Evolutionary conservation across 2,113 vertebrate genomes (phyloP).

Genomic region (Spheniscus mendiculus): DNA sequence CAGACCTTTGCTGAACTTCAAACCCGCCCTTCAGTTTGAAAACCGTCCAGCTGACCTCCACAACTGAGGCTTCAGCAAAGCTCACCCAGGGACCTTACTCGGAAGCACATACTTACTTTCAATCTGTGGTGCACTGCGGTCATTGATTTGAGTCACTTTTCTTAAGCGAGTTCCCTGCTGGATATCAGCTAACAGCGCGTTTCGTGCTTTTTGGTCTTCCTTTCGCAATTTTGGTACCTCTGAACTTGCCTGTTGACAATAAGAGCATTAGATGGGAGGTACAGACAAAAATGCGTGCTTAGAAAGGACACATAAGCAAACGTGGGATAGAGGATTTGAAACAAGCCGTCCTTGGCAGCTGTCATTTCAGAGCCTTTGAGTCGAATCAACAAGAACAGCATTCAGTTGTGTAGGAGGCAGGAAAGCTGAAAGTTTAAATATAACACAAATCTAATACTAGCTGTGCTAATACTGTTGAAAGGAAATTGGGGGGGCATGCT

Average conservation of each 20-base stretch:
- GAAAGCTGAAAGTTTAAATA: not conserved
- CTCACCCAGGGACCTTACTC: not conserved
- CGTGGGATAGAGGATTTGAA: not conserved
- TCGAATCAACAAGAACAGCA: accelerated
- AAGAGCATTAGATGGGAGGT: not conserved
- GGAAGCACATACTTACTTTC: slow-evolving; percentile 81
- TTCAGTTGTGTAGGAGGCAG: not conserved
- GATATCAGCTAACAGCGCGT: slow-evolving; percentile 89
- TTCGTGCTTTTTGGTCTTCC: slow-evolving; percentile 79
- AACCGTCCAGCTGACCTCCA: not conserved
- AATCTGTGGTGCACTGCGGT: slow-evolving; percentile 87
- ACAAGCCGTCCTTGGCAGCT: not conserved
- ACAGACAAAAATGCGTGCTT: not conserved
- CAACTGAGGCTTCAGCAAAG: not conserved
- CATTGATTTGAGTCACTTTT: slow-evolving; percentile 88
- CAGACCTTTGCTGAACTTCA: not conserved
- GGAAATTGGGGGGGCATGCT: not conserved
- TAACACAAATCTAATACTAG: not conserved
- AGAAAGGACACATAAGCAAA: not conserved
- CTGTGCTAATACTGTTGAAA: not conserved
- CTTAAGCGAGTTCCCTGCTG: slow-evolving; percentile 88
- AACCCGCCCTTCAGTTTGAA: not conserved
- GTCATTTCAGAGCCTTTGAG: not conserved
- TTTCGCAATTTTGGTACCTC: slow-evolving; percentile 66
- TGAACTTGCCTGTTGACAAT: slow-evolving; percentile 60